Evolutionary conservation across 2,888 invertebrate genomes (phyloP).

Genomic region (Chloroclystis v-ata): DNA sequence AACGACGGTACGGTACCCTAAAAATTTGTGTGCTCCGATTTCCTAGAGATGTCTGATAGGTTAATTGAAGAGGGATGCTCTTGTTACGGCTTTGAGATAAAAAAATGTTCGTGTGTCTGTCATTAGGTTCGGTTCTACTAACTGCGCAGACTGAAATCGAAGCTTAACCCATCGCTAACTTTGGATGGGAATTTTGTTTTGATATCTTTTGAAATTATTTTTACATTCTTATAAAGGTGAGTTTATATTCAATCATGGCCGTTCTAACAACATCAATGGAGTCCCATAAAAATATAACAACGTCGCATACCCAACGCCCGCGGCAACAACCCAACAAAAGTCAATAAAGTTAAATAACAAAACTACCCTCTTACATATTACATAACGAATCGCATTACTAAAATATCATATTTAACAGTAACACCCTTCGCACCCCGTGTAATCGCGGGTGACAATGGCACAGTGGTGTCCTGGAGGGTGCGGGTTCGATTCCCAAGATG

Average conservation of each 20-base stretch:
- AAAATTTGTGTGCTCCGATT: constrained; percentile 24
- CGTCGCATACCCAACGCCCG: background rate
- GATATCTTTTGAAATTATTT: no score
- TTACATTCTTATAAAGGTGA: no score
- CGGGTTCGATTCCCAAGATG: constrained; percentile 33
- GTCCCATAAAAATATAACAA: no score
- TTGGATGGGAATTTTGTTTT: no score
- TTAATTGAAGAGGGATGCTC: background rate
- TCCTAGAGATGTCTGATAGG: constrained; percentile 26
- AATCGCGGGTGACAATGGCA: constrained; percentile 48
- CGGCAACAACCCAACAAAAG: constrained; percentile 15
- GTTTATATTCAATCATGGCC: no score
- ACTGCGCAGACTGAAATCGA: no score
- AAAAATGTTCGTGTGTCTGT: background rate
- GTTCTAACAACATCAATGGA: no score
- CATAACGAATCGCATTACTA: constrained; percentile 47
- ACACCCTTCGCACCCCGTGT: constrained; percentile 46
- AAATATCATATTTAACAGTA: constrained; percentile 49
- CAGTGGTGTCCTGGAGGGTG: constrained; percentile 36
- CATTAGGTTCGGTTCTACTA: no score
- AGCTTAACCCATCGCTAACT: no score
- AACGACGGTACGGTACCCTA: constrained; percentile 29
- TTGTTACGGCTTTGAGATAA: background rate
- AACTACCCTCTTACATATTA: constrained; percentile 19
- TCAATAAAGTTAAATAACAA: constrained; percentile 15